These are phyloP conservation scores for Drosophila dives DNA, from an alignment of 2,888 invertebrate genomes.

Conservation along the genomic window DNA sequence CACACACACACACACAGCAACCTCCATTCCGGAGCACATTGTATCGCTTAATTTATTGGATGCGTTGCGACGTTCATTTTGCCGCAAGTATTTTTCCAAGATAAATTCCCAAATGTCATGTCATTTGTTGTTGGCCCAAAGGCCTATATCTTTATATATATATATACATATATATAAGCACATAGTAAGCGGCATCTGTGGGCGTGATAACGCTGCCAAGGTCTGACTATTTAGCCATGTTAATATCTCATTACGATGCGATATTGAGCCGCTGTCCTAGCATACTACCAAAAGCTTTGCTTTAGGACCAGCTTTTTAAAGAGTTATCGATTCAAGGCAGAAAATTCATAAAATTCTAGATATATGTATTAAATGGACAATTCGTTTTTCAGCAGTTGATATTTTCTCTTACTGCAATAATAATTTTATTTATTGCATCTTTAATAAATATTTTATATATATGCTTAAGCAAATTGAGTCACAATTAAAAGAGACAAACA, in stretches of 20 bases:
- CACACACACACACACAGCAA: too few species aligned
- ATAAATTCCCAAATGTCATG: conserved; percentile 71
- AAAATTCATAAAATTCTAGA: neutral
- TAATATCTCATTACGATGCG: conserved; percentile 22
- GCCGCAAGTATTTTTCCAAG: conserved; percentile 72
- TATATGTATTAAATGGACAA: too few species aligned
- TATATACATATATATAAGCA: neutral
- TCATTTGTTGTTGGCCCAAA: conserved; percentile 63
- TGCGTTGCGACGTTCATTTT: conserved; percentile 33
- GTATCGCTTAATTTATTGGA: conserved; percentile 69
- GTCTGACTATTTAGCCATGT: conserved; percentile 34
- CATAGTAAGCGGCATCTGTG: conserved; percentile 1
- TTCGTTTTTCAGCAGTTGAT: too few species aligned
- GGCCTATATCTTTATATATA: conserved; percentile 7
- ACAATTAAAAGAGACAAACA: neutral
- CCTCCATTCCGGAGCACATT: conserved; percentile 27
- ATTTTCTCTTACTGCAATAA: neutral
- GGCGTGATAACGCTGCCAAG: conserved; percentile 31
- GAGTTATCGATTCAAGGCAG: neutral
- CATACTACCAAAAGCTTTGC: conserved; percentile 18
- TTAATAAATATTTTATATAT: neutral
- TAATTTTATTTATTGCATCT: neutral
- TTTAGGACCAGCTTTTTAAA: neutral
- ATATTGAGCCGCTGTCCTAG: neutral
- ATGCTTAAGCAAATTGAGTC: neutral